phyloP scores from a whole-genome alignment of 1,140 invertebrate genomes.

The Lordiphosa stackelbergi region DNA sequence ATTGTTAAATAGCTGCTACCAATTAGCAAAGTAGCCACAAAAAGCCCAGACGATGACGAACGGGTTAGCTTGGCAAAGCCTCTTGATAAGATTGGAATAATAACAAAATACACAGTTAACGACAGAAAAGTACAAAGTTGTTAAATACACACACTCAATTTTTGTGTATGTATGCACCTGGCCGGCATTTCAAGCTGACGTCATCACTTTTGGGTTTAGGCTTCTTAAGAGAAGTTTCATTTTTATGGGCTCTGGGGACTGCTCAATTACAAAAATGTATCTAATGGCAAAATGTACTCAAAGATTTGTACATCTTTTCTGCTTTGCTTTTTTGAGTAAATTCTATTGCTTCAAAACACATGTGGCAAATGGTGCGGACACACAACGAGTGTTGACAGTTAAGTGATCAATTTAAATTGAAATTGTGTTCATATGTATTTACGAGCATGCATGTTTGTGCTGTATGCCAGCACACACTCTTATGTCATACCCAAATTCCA shows the following conservation, averaged over 20 bases:
- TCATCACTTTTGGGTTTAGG: conserved; percentile 11
- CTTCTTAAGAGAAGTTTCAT: too few species aligned
- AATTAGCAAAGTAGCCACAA: conserved; percentile 25
- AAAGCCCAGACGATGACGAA: conserved; percentile 34
- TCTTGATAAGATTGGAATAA: conserved; percentile 52
- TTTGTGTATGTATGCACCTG: conserved; percentile 1
- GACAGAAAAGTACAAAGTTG: conserved; percentile 3
- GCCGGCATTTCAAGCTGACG: conserved; percentile 29
- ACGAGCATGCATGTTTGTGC: too few species aligned
- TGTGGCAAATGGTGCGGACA: conserved; percentile 30
- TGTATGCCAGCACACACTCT: too few species aligned
- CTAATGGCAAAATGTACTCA: too few species aligned
- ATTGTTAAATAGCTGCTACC: too few species aligned
- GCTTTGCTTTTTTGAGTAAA: conserved; percentile 23
- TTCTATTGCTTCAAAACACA: conserved; percentile 30
- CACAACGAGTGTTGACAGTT: conserved; percentile 50
- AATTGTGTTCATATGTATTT: conserved; percentile 19
- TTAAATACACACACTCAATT: too few species aligned
- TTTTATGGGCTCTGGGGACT: too few species aligned
- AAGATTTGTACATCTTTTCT: too few species aligned
- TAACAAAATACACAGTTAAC: conserved; percentile 6
- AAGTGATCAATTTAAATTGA: conserved; percentile 67
- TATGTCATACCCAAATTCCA: too few species aligned
- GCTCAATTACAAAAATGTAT: too few species aligned
- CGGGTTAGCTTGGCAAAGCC: conserved; percentile 21